A percentile compares a stretch with the other conserved stretches of the same genome.
Evolutionary conservation across 2,797 vertebrate species (phyloP).

Genomic region (Pristis pectinata): DNA sequence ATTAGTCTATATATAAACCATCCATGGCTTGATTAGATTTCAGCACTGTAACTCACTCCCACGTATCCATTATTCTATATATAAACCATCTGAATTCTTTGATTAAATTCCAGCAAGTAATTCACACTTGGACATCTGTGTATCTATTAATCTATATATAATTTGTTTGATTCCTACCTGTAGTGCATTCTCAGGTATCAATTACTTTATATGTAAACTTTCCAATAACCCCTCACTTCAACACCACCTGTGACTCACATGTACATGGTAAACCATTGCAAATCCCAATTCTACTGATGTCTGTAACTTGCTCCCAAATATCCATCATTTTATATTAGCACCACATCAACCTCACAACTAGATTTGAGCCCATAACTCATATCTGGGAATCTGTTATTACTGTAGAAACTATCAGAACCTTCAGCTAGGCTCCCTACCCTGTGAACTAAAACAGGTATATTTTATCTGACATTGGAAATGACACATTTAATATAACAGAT

Average conservation of each 20-base stretch:
- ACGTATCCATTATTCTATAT: not conserved
- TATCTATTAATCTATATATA: not conserved
- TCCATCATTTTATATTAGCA: too few species aligned
- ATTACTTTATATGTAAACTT: not conserved
- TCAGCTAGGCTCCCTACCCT: not conserved
- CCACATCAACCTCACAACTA: too few species aligned
- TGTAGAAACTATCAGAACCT: not conserved
- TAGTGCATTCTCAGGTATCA: not conserved
- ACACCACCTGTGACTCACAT: not conserved
- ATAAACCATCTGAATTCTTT: not conserved
- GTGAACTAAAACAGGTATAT: not conserved
- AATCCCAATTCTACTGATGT: not conserved
- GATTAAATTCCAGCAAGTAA: not conserved
- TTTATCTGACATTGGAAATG: not conserved
- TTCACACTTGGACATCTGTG: not conserved
- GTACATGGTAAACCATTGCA: not conserved
- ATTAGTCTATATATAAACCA: not conserved
- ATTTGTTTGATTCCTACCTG: not conserved
- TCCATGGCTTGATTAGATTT: not conserved
- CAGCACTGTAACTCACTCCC: not conserved
- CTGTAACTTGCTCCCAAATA: too few species aligned
- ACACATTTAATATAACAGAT: not conserved
- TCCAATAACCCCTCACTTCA: not conserved
- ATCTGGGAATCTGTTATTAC: not conserved
- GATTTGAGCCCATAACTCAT: too few species aligned